phyloP scores from a whole-genome alignment of 2,113 vertebrate genomes.

The Phodopus roborovskii region DNA sequence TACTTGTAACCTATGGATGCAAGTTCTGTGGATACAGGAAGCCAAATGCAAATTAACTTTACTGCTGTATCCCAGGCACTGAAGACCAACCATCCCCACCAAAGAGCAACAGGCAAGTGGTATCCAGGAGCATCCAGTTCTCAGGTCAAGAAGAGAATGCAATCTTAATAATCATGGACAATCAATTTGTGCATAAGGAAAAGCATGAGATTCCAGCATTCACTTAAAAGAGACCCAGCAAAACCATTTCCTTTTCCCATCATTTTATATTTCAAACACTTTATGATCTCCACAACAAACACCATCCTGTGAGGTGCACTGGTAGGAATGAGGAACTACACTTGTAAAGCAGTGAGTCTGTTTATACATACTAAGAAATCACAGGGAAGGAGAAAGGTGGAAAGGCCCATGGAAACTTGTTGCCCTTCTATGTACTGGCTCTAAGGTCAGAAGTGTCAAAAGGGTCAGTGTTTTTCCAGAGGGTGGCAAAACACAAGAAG shows the following conservation, averaged over 20 bases:
- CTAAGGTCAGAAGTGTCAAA: neutral
- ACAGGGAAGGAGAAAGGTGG: neutral
- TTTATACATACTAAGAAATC: neutral
- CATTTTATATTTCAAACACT: neutral
- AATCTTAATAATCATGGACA: conserved; percentile 37
- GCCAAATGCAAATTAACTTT: neutral
- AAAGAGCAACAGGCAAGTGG: neutral
- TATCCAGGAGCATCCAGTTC: neutral
- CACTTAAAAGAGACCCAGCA: neutral
- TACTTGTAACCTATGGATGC: conserved; percentile 10
- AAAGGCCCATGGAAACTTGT: too few relatives aligned
- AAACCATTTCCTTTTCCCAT: neutral
- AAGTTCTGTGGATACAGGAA: conserved; percentile 22
- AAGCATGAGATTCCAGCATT: neutral
- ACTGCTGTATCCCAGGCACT: neutral
- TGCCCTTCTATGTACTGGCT: neutral
- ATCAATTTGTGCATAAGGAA: conserved; percentile 8
- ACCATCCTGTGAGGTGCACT: neutral
- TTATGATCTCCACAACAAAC: neutral
- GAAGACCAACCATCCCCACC: neutral
- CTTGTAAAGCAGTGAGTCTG: neutral
- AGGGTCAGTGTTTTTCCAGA: neutral
- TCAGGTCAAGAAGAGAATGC: conserved; percentile 3
- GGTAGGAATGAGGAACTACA: neutral
- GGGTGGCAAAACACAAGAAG: neutral